Evolutionary conservation across 2,888 invertebrate genomes (phyloP).

Genomic region (Phaonia tiefii): DNA sequence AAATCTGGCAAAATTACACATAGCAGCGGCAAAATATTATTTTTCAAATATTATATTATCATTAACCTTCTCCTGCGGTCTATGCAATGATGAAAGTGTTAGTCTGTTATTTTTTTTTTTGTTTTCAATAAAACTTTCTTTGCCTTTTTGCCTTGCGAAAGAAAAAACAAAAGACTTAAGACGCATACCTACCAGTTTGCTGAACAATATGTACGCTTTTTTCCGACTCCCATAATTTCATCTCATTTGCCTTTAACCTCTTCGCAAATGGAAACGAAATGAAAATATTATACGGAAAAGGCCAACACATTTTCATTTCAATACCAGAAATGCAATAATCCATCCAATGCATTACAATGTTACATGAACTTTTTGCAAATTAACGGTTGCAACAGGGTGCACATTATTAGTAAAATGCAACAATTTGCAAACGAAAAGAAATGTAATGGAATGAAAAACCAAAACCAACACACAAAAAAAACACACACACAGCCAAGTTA

Average conservation of each 20-base stretch:
- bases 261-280: slow-evolving; percentile 9
- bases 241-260: slow-evolving; percentile 6
- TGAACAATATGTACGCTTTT: neutral
- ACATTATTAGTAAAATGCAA: slow-evolving; percentile 51
- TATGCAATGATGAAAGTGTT: too few relatives aligned
- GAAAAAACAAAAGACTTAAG: slow-evolving; percentile 16
- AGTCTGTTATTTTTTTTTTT: too few relatives aligned
- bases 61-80: too few relatives aligned
- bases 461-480: slow-evolving; percentile 8
- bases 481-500: slow-evolving; percentile 5
- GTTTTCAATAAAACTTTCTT: too few relatives aligned
- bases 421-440: slow-evolving; percentile 26
- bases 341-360: slow-evolving; percentile 34
- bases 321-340: slow-evolving; percentile 61
- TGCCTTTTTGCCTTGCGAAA: neutral
- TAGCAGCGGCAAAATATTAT: too few relatives aligned
- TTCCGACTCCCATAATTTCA: slow-evolving; percentile 16
- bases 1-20: too few relatives aligned
- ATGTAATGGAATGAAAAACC: slow-evolving; percentile 23
- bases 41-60: too few relatives aligned
- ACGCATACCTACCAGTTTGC: neutral
- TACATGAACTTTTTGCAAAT: slow-evolving; percentile 63
- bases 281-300: neutral
- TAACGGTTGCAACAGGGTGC: slow-evolving; percentile 63
- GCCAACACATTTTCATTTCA: slow-evolving; percentile 52